Base-by-base conservation (phyloP, 2,797 vertebrate species). In the Fundulus diaphanus region DNA sequence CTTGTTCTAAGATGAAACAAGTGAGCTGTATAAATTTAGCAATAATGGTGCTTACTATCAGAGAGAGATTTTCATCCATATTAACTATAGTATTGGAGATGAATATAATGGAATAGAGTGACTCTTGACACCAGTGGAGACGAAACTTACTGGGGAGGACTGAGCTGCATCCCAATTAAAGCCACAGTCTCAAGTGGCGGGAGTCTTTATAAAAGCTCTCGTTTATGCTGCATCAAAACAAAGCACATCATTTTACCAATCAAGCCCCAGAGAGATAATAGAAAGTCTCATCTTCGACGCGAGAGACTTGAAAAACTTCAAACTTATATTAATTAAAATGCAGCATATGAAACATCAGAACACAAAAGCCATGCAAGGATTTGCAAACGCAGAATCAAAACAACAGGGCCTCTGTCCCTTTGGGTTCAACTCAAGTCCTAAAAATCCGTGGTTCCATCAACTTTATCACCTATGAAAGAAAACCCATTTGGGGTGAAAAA, bases 401-500 rank as follows among this genome's bases (percentile, higher is more conserved):
- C 69, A 59, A 33, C 11, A 24, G 6, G 18, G 42, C 54, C 37
- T 59, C 29, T 52, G 48, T 16, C 15, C 48, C 6, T 52, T 35
- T 37, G n/a, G 20, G 70, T 20, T 56, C 37, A 33, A 9, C 52
- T 27, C 35, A 37, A 27, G 35, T 54, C 52, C 40, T 33, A 42
- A 42, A 46, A 56, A 59, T 48, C 51, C n/a, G 33, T 33, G 71
- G 15, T 56, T 2, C 57, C 61, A 66, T 68, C 9, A 20, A 16
- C 31, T 20, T 20, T 76, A 42, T 56, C 8, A 54, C 33, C 24
- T 42, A 33, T 61, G 11, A 61, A 77, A 73, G 59, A 70, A 83
- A 81, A 66, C 75, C 61, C 1, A 76, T 87, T 81, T 78, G 73
- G 8, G 54, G 15, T 59, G 59, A 77, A 76, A 70, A 74, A 65